A percentile compares a stretch with the other conserved stretches of the same genome.
These are phyloP conservation scores for Aurelia aurita complex sp. Pacific DNA, from an alignment of 30 jellyfish, hydroid and myxozoan species.

Conservation along the genomic window DNA sequence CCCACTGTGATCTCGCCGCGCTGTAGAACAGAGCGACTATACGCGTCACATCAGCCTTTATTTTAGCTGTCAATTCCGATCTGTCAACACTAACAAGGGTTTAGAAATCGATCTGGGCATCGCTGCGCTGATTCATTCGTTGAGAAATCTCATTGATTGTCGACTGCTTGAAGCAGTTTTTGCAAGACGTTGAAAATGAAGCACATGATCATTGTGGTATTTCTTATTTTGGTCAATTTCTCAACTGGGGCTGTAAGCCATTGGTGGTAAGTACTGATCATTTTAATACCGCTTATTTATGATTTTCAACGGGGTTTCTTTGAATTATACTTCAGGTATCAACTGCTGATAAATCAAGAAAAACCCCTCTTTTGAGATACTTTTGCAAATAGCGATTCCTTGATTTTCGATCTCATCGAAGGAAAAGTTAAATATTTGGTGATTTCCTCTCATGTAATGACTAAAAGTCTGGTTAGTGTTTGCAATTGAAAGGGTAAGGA, in stretches of 20 bases:
- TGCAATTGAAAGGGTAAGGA: too few species aligned
- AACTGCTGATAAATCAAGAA: too few species aligned
- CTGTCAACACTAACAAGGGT: slow-evolving; percentile 53
- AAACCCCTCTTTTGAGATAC: too few species aligned
- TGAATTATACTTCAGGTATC: too few species aligned
- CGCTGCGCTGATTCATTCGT: slow-evolving; percentile 24
- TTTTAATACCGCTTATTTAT: not conserved
- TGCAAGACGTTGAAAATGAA: slow-evolving; percentile 16
- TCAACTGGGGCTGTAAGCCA: slow-evolving; percentile 13
- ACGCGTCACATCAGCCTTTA: slow-evolving; percentile 37
- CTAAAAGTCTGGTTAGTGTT: too few species aligned
- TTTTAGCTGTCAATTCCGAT: slow-evolving; percentile 32
- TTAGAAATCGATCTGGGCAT: slow-evolving; percentile 25
- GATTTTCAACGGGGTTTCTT: too few species aligned
- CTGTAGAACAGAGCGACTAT: slow-evolving; percentile 13
- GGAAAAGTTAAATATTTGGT: too few species aligned
- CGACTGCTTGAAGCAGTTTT: too few species aligned
- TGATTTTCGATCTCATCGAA: too few species aligned
- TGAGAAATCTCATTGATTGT: too few species aligned
- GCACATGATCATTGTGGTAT: not conserved
- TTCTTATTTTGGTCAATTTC: slow-evolving; percentile 21
- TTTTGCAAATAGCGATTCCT: too few species aligned
- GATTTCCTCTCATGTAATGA: too few species aligned
- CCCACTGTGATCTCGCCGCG: slow-evolving; percentile 62
- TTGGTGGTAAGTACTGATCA: slow-evolving; percentile 39